phyloP scores from a whole-genome alignment of 2,888 invertebrate species.

The Craniophora ligustri region DNA sequence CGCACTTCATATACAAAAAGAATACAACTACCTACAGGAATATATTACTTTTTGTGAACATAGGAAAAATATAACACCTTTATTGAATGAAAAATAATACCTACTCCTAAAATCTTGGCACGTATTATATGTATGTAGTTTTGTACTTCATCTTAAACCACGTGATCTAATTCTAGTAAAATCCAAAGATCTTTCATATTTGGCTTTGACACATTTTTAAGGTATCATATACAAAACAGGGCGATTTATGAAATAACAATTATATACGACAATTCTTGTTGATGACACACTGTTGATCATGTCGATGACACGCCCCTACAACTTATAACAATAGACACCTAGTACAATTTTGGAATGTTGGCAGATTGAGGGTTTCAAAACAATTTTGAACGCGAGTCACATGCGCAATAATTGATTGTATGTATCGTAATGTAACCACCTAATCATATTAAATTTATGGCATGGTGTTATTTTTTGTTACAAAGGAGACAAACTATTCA shows the following conservation, averaged over 20 bases:
- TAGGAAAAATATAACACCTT: slow-evolving; percentile 45
- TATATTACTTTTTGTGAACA: slow-evolving; percentile 57
- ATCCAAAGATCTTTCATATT: slow-evolving; percentile 44
- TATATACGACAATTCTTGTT: neutral
- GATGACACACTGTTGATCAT: too few relatives aligned
- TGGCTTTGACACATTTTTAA: slow-evolving; percentile 43
- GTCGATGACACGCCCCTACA: too few relatives aligned
- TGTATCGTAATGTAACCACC: too few relatives aligned
- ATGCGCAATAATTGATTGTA: too few relatives aligned
- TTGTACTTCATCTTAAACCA: slow-evolving; percentile 53
- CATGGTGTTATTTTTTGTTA: too few relatives aligned
- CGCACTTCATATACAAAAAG: slow-evolving; percentile 30
- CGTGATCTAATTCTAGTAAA: slow-evolving; percentile 19
- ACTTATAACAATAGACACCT: too few relatives aligned
- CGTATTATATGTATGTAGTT: slow-evolving; percentile 51
- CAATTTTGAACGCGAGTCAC: too few relatives aligned
- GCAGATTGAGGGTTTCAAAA: too few relatives aligned
- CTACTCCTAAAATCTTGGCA: slow-evolving; percentile 58
- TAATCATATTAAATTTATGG: too few relatives aligned
- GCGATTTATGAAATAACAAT: slow-evolving; percentile 1
- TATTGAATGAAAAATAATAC: slow-evolving; percentile 48
- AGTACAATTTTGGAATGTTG: too few relatives aligned
- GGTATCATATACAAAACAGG: slow-evolving; percentile 2
- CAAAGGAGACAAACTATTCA: too few relatives aligned
- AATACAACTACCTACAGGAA: slow-evolving; percentile 53